Percentiles rank a stretch among this genome's conserved stretches.
These are phyloP conservation scores for Drosophila gaucha DNA, from an alignment of 2,888 invertebrate genomes.

Conservation along the genomic window DNA sequence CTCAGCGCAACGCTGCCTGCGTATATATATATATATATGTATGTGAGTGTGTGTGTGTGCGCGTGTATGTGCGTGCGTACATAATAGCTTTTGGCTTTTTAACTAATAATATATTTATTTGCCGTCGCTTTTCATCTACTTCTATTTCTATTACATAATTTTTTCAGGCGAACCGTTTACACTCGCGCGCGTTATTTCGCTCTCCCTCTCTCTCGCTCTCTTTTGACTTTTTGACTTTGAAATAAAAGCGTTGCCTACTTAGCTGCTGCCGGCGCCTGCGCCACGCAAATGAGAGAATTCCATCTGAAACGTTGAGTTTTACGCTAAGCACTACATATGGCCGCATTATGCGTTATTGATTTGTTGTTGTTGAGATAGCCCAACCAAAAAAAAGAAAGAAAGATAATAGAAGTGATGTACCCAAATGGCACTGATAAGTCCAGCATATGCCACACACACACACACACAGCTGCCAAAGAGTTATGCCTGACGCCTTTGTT, in stretches of 20 bases:
- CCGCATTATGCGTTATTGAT: conserved; percentile 62
- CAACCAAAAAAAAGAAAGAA: conserved; percentile 1
- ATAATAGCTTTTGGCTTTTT: conserved; percentile 60
- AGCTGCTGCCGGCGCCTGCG: conserved; percentile 66
- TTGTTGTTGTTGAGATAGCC: conserved; percentile 53
- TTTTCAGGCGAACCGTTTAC: conserved; percentile 19
- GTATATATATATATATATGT: neutral
- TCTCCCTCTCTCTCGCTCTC: conserved; percentile 34
- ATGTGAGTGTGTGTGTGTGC: neutral
- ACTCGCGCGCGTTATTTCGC: conserved; percentile 9
- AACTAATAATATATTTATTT: conserved; percentile 72
- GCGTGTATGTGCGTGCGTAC: conserved; percentile 33
- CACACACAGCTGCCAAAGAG: conserved; percentile 55
- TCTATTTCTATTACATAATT: conserved; percentile 68
- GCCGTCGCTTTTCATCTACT: conserved; percentile 58
- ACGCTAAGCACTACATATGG: conserved; percentile 31
- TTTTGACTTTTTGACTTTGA: conserved; percentile 75
- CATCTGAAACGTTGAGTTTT: conserved; percentile 2
- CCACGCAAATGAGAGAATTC: conserved; percentile 23
- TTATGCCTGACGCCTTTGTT: conserved; percentile 60
- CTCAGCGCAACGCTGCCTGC: neutral
- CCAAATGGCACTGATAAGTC: conserved; percentile 41
- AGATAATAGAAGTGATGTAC: conserved; percentile 13
- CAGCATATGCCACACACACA: conserved; percentile 59
- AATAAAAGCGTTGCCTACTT: conserved; percentile 73